A percentile compares a stretch with the other conserved stretches of the same genome.
Conservation (phyloP, 2,113 vertebrate species). For the Calidris pugnax region DNA sequence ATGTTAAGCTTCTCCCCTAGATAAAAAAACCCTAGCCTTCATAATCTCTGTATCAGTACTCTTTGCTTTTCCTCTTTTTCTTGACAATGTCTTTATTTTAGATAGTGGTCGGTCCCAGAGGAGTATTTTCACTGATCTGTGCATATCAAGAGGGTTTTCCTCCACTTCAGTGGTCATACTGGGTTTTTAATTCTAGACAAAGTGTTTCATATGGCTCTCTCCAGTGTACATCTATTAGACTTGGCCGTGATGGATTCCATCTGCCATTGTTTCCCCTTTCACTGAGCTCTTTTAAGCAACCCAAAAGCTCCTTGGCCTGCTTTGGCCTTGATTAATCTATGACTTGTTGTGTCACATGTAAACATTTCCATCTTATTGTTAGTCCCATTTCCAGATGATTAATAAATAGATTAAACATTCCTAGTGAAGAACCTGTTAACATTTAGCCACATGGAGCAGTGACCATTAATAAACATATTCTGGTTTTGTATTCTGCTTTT, state of each 20-base stretch:
- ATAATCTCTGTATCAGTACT: not conserved
- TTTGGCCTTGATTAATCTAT: constrained; percentile 6
- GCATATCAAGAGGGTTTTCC: not conserved
- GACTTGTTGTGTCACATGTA: not conserved
- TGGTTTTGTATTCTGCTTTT: not conserved
- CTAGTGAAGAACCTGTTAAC: not conserved
- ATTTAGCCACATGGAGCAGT: not conserved
- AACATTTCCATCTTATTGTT: not conserved
- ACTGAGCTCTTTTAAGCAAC: not conserved
- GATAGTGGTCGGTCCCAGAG: not conserved
- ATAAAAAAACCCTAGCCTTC: not conserved
- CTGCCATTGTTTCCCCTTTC: not conserved
- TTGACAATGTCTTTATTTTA: not conserved
- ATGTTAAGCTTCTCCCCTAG: not conserved
- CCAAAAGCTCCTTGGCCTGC: not conserved
- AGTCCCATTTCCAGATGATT: not conserved
- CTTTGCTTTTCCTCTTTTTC: not conserved
- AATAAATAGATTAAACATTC: constrained; percentile 5
- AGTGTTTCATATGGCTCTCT: not conserved
- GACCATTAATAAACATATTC: not conserved
- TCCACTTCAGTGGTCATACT: not conserved
- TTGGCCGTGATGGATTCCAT: not conserved
- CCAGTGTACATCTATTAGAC: not conserved
- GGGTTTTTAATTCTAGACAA: not conserved
- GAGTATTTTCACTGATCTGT: not conserved